Evolutionary conservation across 2,888 invertebrate genomes (phyloP).

Genomic region (Nysson spinosus): DNA sequence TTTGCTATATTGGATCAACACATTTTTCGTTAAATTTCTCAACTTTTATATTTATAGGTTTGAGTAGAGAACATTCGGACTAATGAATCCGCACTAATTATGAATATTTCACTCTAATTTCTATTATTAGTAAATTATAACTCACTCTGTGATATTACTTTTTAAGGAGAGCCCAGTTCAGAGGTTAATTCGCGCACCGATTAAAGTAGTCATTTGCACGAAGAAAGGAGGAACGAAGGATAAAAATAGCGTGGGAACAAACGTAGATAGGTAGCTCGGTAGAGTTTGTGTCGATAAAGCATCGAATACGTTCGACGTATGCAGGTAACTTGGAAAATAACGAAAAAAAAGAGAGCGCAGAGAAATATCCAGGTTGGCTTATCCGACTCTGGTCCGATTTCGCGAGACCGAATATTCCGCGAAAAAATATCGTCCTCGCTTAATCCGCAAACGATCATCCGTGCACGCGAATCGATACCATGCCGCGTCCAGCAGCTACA

Average conservation of each 20-base stretch:
- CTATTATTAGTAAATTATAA: too few relatives aligned
- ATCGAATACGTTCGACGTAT: slow-evolving; percentile 55
- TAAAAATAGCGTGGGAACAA: not conserved
- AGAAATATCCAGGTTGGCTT: slow-evolving; percentile 54
- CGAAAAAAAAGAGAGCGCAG: slow-evolving; percentile 57
- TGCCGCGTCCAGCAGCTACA: not conserved
- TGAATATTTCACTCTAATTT: too few relatives aligned
- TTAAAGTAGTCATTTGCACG: not conserved
- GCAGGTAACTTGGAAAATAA: slow-evolving; percentile 54
- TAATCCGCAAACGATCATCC: slow-evolving; percentile 58
- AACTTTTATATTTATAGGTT: too few relatives aligned
- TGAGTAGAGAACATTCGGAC: too few relatives aligned
- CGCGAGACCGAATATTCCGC: slow-evolving; percentile 54
- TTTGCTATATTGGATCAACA: too few relatives aligned
- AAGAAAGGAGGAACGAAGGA: slow-evolving; percentile 6
- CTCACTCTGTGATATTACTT: too few relatives aligned
- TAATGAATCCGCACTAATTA: too few relatives aligned
- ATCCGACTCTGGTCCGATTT: slow-evolving; percentile 52
- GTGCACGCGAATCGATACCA: slow-evolving; percentile 34
- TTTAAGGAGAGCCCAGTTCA: too few relatives aligned
- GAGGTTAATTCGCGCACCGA: too few relatives aligned
- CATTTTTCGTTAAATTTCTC: too few relatives aligned
- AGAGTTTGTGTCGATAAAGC: slow-evolving; percentile 57
- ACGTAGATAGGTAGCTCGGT: slow-evolving; percentile 14
- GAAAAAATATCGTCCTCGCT: slow-evolving; percentile 53